Evolutionary conservation across 2,113 vertebrate species (phyloP).

Genomic region (human (Homo sapiens)): GRCh38 chr1:13494501-13495000

Average conservation of each 20-base stretch:
- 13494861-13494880: neutral
- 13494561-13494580: neutral
- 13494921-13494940: neutral
- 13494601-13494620: neutral
- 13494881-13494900: neutral
- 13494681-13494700: rapidly evolving
- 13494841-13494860: neutral
- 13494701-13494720: neutral
- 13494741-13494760: neutral
- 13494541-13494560: neutral
- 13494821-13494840: neutral
- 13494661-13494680: rapidly evolving
- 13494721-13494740: neutral
- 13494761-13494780: neutral
- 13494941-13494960: neutral
- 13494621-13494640: neutral
- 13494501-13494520: neutral
- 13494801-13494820: neutral
- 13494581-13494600: neutral
- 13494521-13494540: neutral
- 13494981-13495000: neutral
- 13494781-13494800: neutral
- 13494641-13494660: too few species aligned
- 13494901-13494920: neutral
- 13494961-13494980: neutral